Conservation (phyloP, 2,888 invertebrate species). For the Epinotia nisella region DNA sequence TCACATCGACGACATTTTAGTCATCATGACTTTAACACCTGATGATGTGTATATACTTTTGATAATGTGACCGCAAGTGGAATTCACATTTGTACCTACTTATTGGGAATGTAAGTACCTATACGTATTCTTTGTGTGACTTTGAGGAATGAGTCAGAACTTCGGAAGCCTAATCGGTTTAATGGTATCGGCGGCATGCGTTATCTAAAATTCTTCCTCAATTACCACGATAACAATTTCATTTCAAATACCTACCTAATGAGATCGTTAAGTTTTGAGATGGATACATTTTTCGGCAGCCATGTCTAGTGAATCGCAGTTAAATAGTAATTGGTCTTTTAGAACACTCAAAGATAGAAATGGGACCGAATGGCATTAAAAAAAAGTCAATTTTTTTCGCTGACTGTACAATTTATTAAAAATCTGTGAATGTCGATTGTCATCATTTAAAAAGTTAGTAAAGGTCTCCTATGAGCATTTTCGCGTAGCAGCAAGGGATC, state of each 20-base stretch:
- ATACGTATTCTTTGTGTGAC: background rate
- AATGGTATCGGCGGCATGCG: background rate
- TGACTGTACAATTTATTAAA: no score
- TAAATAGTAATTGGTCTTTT: no score
- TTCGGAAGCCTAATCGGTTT: background rate
- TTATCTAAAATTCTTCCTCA: background rate
- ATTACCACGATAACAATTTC: background rate
- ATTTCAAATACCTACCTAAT: slow-evolving; percentile 14
- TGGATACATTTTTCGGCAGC: no score
- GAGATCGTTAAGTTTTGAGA: background rate
- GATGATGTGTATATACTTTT: background rate
- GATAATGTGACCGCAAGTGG: background rate
- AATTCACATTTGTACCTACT: background rate
- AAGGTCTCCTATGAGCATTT: no score
- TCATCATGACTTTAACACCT: background rate
- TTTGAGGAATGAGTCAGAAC: background rate
- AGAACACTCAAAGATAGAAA: no score
- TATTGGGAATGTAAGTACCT: background rate
- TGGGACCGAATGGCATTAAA: no score
- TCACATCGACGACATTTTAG: slow-evolving; percentile 6
- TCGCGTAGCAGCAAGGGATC: no score
- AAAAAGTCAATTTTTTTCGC: no score
- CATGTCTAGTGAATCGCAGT: no score
- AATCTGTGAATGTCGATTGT: no score
- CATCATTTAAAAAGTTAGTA: no score